Conservation (phyloP, 1,140 invertebrate genomes). For the Macrobrachium nipponense region DNA sequence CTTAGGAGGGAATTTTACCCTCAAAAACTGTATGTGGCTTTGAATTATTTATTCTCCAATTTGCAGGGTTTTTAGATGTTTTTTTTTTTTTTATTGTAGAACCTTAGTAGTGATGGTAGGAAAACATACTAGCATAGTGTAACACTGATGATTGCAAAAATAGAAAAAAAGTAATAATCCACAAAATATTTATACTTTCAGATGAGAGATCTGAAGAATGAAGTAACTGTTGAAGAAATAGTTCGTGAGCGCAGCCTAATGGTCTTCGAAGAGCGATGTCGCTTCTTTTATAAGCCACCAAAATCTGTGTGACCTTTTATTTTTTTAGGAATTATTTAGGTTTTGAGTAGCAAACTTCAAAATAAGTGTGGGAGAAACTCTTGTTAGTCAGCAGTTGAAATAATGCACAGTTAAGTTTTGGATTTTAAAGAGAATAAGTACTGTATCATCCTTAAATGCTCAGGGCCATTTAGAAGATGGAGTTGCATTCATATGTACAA, state of each 20-base stretch:
- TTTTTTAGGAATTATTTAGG: background rate
- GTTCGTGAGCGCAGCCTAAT: constrained; percentile 44
- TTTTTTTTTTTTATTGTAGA: too few relatives aligned
- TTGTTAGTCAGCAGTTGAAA: too few relatives aligned
- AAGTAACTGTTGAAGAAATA: constrained; percentile 44
- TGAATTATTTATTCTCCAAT: too few relatives aligned
- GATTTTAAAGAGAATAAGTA: too few relatives aligned
- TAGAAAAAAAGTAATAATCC: background rate
- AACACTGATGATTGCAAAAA: background rate
- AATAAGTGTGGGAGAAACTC: background rate
- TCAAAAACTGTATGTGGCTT: too few relatives aligned
- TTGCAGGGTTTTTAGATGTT: too few relatives aligned
- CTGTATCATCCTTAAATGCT: too few relatives aligned
- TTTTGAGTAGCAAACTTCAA: background rate
- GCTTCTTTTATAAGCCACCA: constrained; percentile 41
- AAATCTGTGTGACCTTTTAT: constrained; percentile 21
- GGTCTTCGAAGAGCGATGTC: constrained; percentile 46
- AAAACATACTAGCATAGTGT: too few relatives aligned
- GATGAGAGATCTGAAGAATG: constrained; percentile 48
- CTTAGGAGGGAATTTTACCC: too few relatives aligned
- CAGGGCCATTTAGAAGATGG: too few relatives aligned
- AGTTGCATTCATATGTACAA: too few relatives aligned
- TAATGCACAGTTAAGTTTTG: too few relatives aligned
- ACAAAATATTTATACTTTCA: constrained; percentile 6
- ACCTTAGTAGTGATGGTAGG: background rate